Base-by-base conservation (phyloP, 2,888 invertebrate species). In the Eristalis intricaria region DNA sequence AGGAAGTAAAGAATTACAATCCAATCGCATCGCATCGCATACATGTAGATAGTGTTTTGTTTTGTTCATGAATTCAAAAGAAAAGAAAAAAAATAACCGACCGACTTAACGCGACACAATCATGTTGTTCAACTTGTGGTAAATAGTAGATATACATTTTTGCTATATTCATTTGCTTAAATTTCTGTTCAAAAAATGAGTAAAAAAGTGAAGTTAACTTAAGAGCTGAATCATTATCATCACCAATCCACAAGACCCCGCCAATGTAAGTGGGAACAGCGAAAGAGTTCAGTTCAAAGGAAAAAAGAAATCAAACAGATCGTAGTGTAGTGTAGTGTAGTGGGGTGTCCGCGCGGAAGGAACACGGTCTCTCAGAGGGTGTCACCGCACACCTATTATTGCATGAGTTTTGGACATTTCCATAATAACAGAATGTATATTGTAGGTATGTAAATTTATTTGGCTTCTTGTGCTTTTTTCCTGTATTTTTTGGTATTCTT, bases 401-500 rank as follows among this genome's bases (percentile, higher is more conserved):
- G 74, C 74, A 81, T 81, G 81, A 81, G 56, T 75, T 81, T 81
- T 81, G 81, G 74, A 43, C 74, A 69, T 81, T 75, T 69, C 74
- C 81, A 64, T 80, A 60, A 82, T 64, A 76, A 76, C 82, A 82
- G 75, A 82, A 82, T 82, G 76, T 82, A 82, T 70, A 82, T 82
- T 82, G 82, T 82, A 60, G 82, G 82, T 82, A 82, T 82, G 82
- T 82, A 82, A 71, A 76, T 82, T 76, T 76, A 65, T 70, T 81
- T 81, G 63, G 68, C 63, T 50, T 66, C 35, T 60, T 70, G 56
- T 70, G 50, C 35, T 35, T 60, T 74, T 80, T 66, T 15, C 73
- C 4, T 50, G 50, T 19, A 19, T 50, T 50, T 50, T n/a, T 50
- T 50, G 2, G 19, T 50, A n/a, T 50, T 60, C 32, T 60, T 61